These are phyloP conservation scores for Luscinia luscinia DNA, from an alignment of 2,797 vertebrate species.

Conservation along the genomic window DNA sequence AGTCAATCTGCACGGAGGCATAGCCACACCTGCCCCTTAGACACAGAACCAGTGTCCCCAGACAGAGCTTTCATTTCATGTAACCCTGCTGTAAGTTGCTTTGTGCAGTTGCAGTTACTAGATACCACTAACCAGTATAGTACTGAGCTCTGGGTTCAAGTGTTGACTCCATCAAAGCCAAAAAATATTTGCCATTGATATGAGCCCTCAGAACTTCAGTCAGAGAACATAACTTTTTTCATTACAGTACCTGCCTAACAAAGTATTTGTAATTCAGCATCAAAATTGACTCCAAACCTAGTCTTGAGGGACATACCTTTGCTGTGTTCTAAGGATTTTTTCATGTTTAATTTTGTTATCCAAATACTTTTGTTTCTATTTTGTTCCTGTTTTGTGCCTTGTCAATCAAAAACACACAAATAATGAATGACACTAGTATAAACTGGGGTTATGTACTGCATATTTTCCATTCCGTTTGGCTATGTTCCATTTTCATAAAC, in stretches of 20 bases:
- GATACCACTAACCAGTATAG: not conserved
- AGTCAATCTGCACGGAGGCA: not conserved
- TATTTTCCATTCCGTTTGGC: not conserved
- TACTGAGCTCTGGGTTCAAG: not conserved
- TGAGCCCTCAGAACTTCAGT: not conserved
- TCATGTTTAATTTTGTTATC: not conserved
- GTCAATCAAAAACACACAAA: not conserved
- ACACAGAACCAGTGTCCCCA: not conserved
- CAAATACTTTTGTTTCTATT: constrained; percentile 6
- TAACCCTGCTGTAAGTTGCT: not conserved
- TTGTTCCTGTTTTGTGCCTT: not conserved
- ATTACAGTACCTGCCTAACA: not conserved
- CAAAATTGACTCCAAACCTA: not conserved
- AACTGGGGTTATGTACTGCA: not conserved
- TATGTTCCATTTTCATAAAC: not conserved
- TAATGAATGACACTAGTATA: not conserved
- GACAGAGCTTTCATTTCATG: not conserved
- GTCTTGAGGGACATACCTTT: not conserved
- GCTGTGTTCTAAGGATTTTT: not conserved
- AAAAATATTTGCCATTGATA: not conserved
- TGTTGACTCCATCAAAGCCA: not conserved
- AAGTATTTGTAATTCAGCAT: not conserved
- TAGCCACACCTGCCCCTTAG: rapidly evolving
- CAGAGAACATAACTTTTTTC: not conserved
- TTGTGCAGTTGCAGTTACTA: not conserved